These are phyloP conservation scores for Caerostris extrusa DNA, from an alignment of 1,140 invertebrate genomes.

Conservation along the genomic window DNA sequence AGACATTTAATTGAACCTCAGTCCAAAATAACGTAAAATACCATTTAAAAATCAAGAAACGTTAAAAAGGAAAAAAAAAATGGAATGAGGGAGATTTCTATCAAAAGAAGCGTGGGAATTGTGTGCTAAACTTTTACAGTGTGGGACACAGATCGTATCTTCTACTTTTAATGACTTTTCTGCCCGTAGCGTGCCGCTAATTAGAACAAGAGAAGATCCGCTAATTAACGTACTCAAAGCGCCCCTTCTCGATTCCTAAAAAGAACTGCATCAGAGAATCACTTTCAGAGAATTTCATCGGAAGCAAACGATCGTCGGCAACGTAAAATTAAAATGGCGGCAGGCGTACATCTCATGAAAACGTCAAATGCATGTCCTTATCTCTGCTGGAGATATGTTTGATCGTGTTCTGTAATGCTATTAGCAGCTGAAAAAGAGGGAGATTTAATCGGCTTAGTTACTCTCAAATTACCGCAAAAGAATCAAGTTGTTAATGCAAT, in stretches of 20 bases:
- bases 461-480: neutral
- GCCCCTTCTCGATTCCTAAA: neutral
- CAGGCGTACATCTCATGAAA: neutral
- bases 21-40: neutral
- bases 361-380: neutral
- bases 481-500: neutral
- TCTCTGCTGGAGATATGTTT: neutral
- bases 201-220: neutral
- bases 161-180: neutral
- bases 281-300: neutral
- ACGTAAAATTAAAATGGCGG: neutral
- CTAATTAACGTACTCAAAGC: conserved; percentile 18
- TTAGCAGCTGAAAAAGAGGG: neutral
- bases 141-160: neutral
- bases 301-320: neutral
- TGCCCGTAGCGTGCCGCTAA: neutral
- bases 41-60: too few relatives aligned
- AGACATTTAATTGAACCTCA: neutral
- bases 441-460: conserved; percentile 13
- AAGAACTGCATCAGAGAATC: neutral
- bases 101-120: neutral
- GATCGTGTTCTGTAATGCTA: conserved; percentile 2
- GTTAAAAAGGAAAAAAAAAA: neutral
- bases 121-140: neutral
- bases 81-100: neutral